These are phyloP conservation scores for Oscheius sp. DNA, from an alignment of 2,888 invertebrate genomes.

Conservation along the genomic window DNA sequence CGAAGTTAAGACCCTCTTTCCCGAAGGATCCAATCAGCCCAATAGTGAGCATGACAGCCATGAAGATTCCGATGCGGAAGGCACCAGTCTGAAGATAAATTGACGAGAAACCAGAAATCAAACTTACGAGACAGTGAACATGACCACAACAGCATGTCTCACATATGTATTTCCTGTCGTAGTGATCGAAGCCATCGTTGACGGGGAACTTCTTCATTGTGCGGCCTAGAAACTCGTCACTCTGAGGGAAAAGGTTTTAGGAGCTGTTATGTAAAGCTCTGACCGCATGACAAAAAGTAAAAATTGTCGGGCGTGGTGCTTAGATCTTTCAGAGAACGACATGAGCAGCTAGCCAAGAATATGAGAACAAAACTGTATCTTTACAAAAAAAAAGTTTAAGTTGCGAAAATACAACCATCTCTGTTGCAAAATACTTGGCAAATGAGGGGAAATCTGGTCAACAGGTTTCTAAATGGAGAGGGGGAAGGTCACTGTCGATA, in stretches of 20 bases:
- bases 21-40: not conserved
- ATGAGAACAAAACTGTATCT: too few relatives aligned
- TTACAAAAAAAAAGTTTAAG: too few relatives aligned
- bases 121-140: conserved; percentile 1
- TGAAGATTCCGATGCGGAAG: not conserved
- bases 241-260: not conserved
- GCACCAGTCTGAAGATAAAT: conserved; percentile 11
- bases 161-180: conserved; percentile 1
- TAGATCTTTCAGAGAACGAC: too few relatives aligned
- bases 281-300: too few relatives aligned
- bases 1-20: not conserved
- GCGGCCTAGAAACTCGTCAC: not conserved
- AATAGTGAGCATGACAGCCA: not conserved
- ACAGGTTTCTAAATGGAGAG: too few relatives aligned
- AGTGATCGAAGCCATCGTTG: not conserved
- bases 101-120: not conserved
- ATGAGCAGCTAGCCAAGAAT: too few relatives aligned
- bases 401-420: too few relatives aligned
- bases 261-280: too few relatives aligned
- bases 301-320: too few relatives aligned
- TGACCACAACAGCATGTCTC: conserved; percentile 22
- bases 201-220: not conserved
- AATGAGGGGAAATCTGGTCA: too few relatives aligned
- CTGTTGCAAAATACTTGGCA: too few relatives aligned
- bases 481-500: too few relatives aligned